Evolutionary conservation across 2,797 vertebrate species (phyloP), one percentile per base, ranked within the genome.

Genomic region (Sebastes paucispinis): DNA sequence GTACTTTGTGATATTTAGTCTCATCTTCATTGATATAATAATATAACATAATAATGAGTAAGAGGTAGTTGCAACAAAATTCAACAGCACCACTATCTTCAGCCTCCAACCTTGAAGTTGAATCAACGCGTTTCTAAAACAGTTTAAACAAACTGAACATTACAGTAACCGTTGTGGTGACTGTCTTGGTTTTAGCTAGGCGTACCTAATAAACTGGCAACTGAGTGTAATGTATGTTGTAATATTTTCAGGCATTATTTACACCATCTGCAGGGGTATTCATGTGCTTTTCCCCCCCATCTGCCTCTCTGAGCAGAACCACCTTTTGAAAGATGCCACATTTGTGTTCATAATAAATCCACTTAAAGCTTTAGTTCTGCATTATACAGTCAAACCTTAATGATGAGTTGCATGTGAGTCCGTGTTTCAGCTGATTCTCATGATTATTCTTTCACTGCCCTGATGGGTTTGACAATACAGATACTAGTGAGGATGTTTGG

Each of bases 351-450:
- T 3, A 18, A 3, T 47, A 3, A 57, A 10, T 24, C 50, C 5
- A 27, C 3, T 2, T 62, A 6, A 1, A 52, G 5, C 9, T 8
- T 34, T 12, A 13, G 7, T 7, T 43, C 20, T 75, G 27, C 5
- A 4, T 78, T 32, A 18, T 16, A 13, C 8, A 22, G 86, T 92
- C 91, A 88, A 93, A 91, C 92, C 88, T 80, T 39, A 55, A 88
- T 96, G 95, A 96, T 96, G 95, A 96, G 6, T 84, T 95, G 94
- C 94, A 91, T 88, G 90, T 93, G 82, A 91, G 94, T 96, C 94
- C 93, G 94, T 95, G 95, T 96, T 96, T 95, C 93, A 95, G 77
- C 92, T 93, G 94, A 96, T 91, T 5, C 83, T 87, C 29, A 68
- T 95, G 94, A 95, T 95, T 95, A 93, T 69, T 65, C 59, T 66